A percentile compares a stretch with the other conserved stretches of the same genome.
Evolutionary conservation across 2,113 vertebrate species (phyloP).

Genomic region (Anhinga rufa): DNA sequence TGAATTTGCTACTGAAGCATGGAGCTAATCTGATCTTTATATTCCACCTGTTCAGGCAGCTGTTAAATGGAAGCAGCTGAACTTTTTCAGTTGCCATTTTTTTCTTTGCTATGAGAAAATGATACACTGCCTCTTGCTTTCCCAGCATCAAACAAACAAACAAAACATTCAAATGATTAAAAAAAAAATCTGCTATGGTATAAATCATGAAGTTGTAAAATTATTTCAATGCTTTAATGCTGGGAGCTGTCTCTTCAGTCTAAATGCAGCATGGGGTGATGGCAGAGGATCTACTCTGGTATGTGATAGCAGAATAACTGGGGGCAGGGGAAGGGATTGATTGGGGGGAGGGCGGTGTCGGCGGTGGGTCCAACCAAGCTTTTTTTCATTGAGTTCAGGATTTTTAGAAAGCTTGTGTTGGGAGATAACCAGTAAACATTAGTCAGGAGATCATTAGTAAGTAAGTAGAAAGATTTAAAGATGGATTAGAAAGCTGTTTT

Average conservation of each 20-base stretch:
- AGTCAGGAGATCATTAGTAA: background rate
- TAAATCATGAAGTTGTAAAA: background rate
- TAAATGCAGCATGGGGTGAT: background rate
- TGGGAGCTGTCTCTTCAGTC: background rate
- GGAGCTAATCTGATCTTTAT: conserved; percentile 9
- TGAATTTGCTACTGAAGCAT: background rate
- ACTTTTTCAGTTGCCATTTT: conserved; percentile 3
- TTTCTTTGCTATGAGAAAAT: background rate
- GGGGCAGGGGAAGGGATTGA: background rate
- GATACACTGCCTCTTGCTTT: background rate
- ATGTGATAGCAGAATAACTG: background rate
- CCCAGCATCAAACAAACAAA: background rate
- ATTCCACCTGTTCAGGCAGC: conserved; percentile 56
- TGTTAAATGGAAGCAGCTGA: conserved; percentile 36
- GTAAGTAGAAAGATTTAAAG: background rate
- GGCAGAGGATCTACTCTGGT: background rate
- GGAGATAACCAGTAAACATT: background rate
- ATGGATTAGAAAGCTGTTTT: background rate
- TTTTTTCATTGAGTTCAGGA: background rate
- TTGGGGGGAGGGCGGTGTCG: too few species aligned
- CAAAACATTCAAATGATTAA: background rate
- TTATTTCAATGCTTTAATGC: background rate
- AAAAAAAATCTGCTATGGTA: background rate
- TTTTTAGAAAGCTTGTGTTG: background rate
- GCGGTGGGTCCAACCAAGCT: background rate